Base-by-base conservation (phyloP, 2,888 invertebrate genomes). In the Napeogenes sylphis region DNA sequence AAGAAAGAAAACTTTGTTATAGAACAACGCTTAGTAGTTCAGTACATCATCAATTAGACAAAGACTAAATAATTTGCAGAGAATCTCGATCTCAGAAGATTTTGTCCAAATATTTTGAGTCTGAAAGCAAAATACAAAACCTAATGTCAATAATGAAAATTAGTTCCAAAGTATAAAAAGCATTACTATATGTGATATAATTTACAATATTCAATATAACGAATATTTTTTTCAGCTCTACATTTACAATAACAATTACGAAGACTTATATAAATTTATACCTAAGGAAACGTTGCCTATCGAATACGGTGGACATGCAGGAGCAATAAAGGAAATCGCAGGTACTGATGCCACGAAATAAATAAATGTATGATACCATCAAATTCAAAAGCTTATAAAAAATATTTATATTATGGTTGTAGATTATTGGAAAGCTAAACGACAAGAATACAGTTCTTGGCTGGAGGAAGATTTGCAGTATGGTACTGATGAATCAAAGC, bases 221-320 rank as follows among this genome's bases (percentile, higher is more conserved):
- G 21, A 21, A 21, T 21, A 21, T 21, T 30, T 3, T 30, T 67
- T 83, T 73, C 71, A 91, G 84, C 65, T 91, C 3, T 80, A 75
- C 69, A 77, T 91, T 2, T 90, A 91, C 67, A 82, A 80, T 59
- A 81, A 87, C 64, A 71, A 83, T 68, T 73, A 83, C 66, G 86
- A 91, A 3, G 81, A 87, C 2, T 78, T 93, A 5, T 87, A 89
- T 68, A 77, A 91, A 67, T 71, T 82, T 53, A 81, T 93, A 45
- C 91, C 92, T 2, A 84, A 86, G 64, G 80, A 84, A 8, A 78
- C 89, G 56, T 78, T 93, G 58, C 93, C 93, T 0, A 73, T 74
- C n/a, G 93, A 93, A 74, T 93, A 93, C 73, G 93, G 93, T 13
- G 93, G 93, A 0, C 82, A 86, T 8, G 91, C 85, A 32, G 89